Base-by-base conservation (phyloP, 2,888 invertebrate genomes). In the Spisula solida region DNA sequence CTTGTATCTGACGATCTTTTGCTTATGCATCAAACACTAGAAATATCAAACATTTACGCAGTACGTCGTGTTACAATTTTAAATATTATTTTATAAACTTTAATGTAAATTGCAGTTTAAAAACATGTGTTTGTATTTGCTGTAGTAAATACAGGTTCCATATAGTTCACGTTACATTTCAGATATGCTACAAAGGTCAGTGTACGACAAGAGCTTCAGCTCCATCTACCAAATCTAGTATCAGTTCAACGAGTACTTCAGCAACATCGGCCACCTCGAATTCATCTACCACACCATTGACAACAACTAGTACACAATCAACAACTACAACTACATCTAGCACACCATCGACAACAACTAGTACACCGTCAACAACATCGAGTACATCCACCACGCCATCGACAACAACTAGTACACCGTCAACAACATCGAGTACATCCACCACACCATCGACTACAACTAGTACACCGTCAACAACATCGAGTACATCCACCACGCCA, bases 141-240 rank as follows among this genome's bases (percentile, higher is more conserved):
- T n/a, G 1, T 6, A 12, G 0, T 56, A n/a, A 56, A n/a, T 4
- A 20, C 6, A 6, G 1, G 20, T 20, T 56, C 2, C 6, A 55
- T 55, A 18, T 2, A 20, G 25, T 60, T 1, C 14, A 66, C 14
- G 2, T 81, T 4, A 20, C 55, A 6, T 83, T 83, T 51, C 51
- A 83, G 83, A 48, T 70, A 70, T 83, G 83, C 20, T 75, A 29
- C 29, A 66, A 70, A 48, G 83, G 83, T 48, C 51, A 10, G 6
- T 83, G 83, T 51, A 48, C 51, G 4, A 16, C 34, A 12, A 83
- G 25, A 41, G 47, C 82, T 25, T 25, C 66, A 56, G 25, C 25
- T 0, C 5, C 70, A 8, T 25, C 47, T 12, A 79, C 47, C 10
- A 79, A 41, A 41, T n/a, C 79, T 0, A n/a, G 6, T 18, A 41